Base-by-base conservation (phyloP, 2,113 vertebrate genomes). In the Echinops telfairi region DNA sequence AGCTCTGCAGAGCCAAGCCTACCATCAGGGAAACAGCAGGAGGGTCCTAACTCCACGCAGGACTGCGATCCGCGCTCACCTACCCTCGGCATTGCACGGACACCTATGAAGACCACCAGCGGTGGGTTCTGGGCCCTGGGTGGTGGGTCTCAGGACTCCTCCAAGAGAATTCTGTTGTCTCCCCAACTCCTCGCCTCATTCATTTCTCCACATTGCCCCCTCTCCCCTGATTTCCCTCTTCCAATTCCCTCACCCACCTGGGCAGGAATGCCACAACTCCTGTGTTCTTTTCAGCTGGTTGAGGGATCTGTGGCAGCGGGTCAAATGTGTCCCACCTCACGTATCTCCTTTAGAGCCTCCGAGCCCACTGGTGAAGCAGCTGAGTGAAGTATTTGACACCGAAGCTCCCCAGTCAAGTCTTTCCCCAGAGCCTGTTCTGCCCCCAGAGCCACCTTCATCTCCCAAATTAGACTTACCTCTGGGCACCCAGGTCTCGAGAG, bases 21-120 rank as follows among this genome's bases (percentile, higher is more conserved):
- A 0, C 33, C 86, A 53, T 4, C 80, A 12, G 43, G 17, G n/a
- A 33, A 83, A 7, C 47, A 91, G 0, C 88, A 93, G 60, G 89
- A 91, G 9, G 11, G 1, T 3, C 76, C 27, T 2, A 85, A 6
- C 12, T 75, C 88, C 1, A 31, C 83, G n/a, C 95, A 94, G 60
- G 96, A 95, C 3, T 53, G 89, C 10, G 99, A 99, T 96, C 99
- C 99, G 0, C 98, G 99, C 0, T 99, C 99, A 1, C 99, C 99
- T 9, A 98, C 99, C 0, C 92, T 97, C 25, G 99, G 98, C 1
- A 97, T 99, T 38, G 93, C 88, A 9, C 98, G 99, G 77, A 99
- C 99, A 1, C 99, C 99, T 15, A 96, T 98, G 97, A 99, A 99
- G 89, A 97, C 98, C 8, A 95, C 98, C 75, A 96, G 92, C 76